phyloP scores from a whole-genome alignment of 2,113 vertebrate genomes.

The Hassar affinis region DNA sequence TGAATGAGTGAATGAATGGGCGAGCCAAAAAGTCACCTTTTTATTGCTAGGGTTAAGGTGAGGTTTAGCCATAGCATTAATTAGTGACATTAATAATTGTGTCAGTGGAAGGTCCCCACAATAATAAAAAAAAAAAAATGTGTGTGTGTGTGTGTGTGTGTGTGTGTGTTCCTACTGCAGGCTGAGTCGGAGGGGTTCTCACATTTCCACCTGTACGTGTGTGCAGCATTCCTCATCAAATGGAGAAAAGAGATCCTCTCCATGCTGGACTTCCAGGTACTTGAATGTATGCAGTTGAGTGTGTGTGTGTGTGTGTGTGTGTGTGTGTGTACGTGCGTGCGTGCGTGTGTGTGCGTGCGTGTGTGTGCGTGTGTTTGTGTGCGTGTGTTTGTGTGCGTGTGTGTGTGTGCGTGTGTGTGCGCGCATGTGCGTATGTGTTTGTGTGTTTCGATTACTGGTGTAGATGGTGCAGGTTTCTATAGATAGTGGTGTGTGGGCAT shows the following conservation, averaged over 20 bases:
- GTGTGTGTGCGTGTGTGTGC: background rate
- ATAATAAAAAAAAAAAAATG: background rate
- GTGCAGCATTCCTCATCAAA: constrained; percentile 86
- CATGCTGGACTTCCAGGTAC: constrained; percentile 85
- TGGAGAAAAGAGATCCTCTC: constrained; percentile 88
- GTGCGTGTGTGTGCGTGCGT: background rate
- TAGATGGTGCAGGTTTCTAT: background rate
- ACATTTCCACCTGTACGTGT: constrained; percentile 88
- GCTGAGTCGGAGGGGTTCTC: constrained; percentile 87
- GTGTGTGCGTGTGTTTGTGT: background rate
- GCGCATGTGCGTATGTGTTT: background rate
- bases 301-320: constrained; percentile 17
- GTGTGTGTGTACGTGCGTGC: background rate
- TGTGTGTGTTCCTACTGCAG: constrained; percentile 57
- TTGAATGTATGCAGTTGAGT: no score
- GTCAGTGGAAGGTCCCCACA: no score
- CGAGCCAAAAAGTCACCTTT: no score
- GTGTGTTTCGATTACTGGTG: background rate
- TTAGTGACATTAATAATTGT: background rate
- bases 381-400: background rate
- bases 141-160: constrained; percentile 7
- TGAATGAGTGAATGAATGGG: no score
- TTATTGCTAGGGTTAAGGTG: no score
- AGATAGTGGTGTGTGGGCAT: background rate
- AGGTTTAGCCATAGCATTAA: no score